These are phyloP conservation scores for Sorex maritimensis DNA, from an alignment of 2,797 vertebrate genomes.

Conservation along the genomic window DNA sequence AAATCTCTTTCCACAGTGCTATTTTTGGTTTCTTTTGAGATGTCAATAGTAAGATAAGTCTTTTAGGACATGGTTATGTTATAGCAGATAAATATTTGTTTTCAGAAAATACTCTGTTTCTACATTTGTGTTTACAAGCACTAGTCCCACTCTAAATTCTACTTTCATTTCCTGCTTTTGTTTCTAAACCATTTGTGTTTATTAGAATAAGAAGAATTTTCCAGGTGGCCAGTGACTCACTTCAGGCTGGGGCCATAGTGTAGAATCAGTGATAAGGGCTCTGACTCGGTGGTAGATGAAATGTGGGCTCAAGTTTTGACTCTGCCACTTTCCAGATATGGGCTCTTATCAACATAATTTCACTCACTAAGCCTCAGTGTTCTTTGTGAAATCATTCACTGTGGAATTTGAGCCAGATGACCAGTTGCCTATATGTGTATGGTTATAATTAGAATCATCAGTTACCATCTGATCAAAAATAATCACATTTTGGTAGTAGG, in stretches of 20 bases:
- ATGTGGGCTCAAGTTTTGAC: neutral
- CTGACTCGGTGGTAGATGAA: neutral
- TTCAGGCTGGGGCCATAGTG: neutral
- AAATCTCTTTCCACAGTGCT: neutral
- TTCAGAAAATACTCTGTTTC: conserved; percentile 41
- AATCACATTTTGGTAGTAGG: neutral
- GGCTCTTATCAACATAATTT: neutral
- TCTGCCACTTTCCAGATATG: neutral
- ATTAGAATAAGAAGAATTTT: conserved; percentile 55
- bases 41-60: neutral
- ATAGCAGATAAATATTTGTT: conserved; percentile 64
- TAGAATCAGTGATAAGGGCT: neutral
- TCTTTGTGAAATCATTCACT: neutral
- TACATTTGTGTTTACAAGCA: conserved; percentile 61
- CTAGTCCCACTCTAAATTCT: conserved; percentile 8
- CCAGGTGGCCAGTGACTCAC: conserved; percentile 37
- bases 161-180: conserved; percentile 69
- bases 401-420: neutral
- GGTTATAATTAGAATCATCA: conserved; percentile 11
- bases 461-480: neutral
- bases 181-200: conserved; percentile 76
- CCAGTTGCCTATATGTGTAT: neutral
- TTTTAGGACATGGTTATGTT: neutral
- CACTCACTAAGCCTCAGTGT: neutral
- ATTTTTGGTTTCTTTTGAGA: conserved; percentile 46